These are phyloP conservation scores for Cryptotis parvus DNA, from an alignment of 2,113 vertebrate genomes.

Conservation along the genomic window DNA sequence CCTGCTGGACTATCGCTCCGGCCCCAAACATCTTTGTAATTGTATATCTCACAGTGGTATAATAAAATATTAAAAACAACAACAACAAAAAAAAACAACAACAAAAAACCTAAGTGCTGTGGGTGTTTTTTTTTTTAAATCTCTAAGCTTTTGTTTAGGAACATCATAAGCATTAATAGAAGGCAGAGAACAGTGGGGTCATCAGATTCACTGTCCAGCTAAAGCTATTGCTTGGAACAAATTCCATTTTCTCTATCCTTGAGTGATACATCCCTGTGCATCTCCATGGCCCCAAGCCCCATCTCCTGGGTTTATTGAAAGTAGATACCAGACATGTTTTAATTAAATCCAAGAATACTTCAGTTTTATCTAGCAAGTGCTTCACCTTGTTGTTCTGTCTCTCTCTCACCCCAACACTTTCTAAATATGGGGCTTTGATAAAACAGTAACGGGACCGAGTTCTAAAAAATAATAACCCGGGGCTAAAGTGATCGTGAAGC, in stretches of 20 bases:
- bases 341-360: not conserved
- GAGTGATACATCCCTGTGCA: rapidly evolving
- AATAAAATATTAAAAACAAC: too few relatives aligned
- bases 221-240: rapidly evolving
- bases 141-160: not conserved
- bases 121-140: not conserved
- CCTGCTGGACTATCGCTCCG: too few relatives aligned
- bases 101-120: not conserved
- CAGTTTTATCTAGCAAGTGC: slow-evolving; percentile 1
- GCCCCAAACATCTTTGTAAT: too few relatives aligned
- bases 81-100: too few relatives aligned
- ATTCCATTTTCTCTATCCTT: not conserved
- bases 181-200: rapidly evolving
- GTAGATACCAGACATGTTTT: not conserved
- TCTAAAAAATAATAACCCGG: too few relatives aligned
- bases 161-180: not conserved
- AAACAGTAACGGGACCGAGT: too few relatives aligned
- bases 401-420: too few relatives aligned
- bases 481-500: too few relatives aligned
- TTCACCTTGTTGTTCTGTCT: too few relatives aligned
- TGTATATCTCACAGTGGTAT: too few relatives aligned
- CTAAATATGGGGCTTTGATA: too few relatives aligned
- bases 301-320: not conserved
- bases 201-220: too few relatives aligned
- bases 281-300: rapidly evolving